Percentiles rank a stretch among this genome's conserved stretches.
These are phyloP conservation scores for Silurus aristotelis DNA, from an alignment of 2,797 vertebrate genomes.

Conservation along the genomic window DNA sequence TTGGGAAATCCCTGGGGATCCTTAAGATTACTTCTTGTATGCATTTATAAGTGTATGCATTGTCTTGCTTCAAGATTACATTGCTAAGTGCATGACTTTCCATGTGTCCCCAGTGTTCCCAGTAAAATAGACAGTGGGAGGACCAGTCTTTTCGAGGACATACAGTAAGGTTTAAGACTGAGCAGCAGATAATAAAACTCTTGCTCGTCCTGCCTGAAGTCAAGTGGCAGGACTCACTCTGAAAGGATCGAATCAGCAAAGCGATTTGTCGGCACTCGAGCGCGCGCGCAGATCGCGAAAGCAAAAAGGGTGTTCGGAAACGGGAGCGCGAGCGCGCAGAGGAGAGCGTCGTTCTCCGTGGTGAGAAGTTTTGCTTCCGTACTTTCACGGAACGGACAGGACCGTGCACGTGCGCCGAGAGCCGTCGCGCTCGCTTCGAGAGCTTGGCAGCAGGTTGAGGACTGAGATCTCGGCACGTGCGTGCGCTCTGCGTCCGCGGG, in stretches of 20 bases:
- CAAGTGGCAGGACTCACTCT: background rate
- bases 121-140: too few relatives aligned
- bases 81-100: too few relatives aligned
- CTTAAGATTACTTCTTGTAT: too few relatives aligned
- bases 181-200: background rate
- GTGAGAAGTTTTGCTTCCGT: background rate
- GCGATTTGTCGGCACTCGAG: slow-evolving; percentile 6
- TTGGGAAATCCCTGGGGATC: background rate
- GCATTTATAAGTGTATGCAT: too few relatives aligned
- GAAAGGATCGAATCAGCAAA: slow-evolving; percentile 21
- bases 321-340: background rate
- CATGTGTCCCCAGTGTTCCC: too few relatives aligned
- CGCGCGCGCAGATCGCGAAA: background rate
- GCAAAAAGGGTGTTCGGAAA: background rate
- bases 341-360: background rate
- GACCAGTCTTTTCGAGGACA: too few relatives aligned
- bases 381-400: too few relatives aligned
- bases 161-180: background rate
- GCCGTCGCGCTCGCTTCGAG: background rate
- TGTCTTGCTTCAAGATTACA: too few relatives aligned
- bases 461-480: background rate
- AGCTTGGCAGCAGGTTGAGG: background rate
- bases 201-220: background rate
- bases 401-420: background rate
- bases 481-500: background rate